phyloP scores from a whole-genome alignment of 1,140 invertebrate species.

The Papilio xuthus region DNA sequence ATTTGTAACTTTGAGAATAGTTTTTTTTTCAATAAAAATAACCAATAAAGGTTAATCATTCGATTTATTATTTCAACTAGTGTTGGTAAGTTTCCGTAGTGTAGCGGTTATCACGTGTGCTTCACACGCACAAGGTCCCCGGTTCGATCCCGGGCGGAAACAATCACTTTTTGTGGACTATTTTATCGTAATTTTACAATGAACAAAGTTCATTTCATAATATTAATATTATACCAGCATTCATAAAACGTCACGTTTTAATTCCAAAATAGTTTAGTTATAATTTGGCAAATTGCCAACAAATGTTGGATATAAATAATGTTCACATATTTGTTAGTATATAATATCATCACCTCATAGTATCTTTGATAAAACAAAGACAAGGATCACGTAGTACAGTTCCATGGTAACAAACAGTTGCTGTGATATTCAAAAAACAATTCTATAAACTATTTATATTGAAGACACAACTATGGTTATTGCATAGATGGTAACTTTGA shows the following conservation, averaged over 20 bases:
- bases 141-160: slow-evolving; percentile 36
- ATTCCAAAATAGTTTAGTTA: neutral
- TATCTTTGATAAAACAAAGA: too few species aligned
- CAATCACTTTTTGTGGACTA: neutral
- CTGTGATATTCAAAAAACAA: too few species aligned
- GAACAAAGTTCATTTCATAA: too few species aligned
- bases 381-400: too few species aligned
- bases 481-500: too few species aligned
- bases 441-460: too few species aligned
- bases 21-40: too few species aligned
- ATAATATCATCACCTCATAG: too few species aligned
- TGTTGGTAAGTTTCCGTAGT: slow-evolving; percentile 1
- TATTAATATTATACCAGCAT: neutral
- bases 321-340: too few species aligned
- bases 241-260: neutral
- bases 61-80: neutral
- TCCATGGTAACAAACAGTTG: too few species aligned
- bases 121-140: slow-evolving; percentile 36
- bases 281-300: neutral
- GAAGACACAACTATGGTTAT: too few species aligned
- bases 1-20: too few species aligned
- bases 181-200: neutral
- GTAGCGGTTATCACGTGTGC: slow-evolving; percentile 37
- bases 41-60: neutral
- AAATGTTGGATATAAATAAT: neutral